Evolutionary conservation across 2,888 invertebrate species (phyloP).

Genomic region (Hyalella azteca): DNA sequence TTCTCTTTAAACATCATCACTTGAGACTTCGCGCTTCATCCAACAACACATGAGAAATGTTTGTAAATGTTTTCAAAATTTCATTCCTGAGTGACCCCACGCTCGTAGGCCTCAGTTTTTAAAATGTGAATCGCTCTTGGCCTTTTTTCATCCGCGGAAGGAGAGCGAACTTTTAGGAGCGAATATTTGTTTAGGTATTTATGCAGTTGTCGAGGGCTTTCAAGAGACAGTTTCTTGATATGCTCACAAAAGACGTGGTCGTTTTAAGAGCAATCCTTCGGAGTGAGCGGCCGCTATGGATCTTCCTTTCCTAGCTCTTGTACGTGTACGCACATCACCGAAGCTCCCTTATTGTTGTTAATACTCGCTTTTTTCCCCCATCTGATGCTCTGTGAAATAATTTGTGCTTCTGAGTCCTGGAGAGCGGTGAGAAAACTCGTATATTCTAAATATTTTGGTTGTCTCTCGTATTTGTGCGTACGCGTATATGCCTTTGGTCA

Average conservation of each 20-base stretch:
- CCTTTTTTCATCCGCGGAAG: neutral
- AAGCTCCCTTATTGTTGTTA: neutral
- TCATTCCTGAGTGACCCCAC: constrained; percentile 2
- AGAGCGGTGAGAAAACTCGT: too few relatives aligned
- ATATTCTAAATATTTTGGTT: too few relatives aligned
- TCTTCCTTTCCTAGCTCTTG: constrained; percentile 13
- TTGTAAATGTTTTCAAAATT: constrained; percentile 28
- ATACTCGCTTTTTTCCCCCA: neutral
- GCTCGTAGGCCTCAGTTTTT: neutral
- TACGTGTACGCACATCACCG: constrained; percentile 3
- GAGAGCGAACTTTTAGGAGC: neutral
- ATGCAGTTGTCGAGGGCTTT: constrained; percentile 30
- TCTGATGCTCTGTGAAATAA: too few relatives aligned
- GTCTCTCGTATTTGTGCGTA: too few relatives aligned
- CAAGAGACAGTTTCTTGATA: constrained; percentile 30
- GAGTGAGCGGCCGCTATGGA: constrained; percentile 26
- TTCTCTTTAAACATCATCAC: constrained; percentile 17
- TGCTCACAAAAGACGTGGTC: constrained; percentile 11
- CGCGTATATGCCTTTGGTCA: too few relatives aligned
- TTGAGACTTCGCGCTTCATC: constrained; percentile 1
- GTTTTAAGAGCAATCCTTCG: constrained; percentile 30
- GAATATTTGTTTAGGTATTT: constrained; percentile 33
- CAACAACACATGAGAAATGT: neutral
- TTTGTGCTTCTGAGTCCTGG: too few relatives aligned
- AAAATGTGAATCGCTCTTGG: neutral